Evolutionary conservation across 92 coral and sea anemone genomes (phyloP).

Genomic region (Phenganax subtilis): DNA sequence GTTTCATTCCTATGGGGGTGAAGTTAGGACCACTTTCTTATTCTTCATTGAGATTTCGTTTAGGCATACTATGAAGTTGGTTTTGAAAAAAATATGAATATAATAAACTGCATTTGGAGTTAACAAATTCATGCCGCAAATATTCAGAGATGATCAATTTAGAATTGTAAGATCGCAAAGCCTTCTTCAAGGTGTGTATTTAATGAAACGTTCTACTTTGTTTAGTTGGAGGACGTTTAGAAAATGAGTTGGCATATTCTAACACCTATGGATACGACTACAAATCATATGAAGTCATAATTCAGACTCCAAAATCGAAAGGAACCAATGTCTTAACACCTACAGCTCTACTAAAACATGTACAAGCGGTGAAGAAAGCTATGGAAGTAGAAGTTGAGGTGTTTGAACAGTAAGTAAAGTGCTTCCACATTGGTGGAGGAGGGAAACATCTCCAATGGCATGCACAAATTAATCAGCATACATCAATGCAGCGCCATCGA

Average conservation of each 20-base stretch:
- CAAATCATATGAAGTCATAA: conserved; percentile 63
- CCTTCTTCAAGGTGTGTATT: too few species aligned
- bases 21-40: too few species aligned
- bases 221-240: conserved; percentile 83
- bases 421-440: background rate
- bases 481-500: too few species aligned
- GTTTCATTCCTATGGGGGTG: too few species aligned
- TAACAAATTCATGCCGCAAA: too few species aligned
- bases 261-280: conserved; percentile 62
- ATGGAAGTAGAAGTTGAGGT: conserved; percentile 63
- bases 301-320: conserved; percentile 74
- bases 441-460: background rate
- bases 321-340: conserved; percentile 76
- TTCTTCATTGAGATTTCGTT: too few species aligned
- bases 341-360: conserved; percentile 63
- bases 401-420: conserved; percentile 40
- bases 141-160: too few species aligned
- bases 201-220: background rate
- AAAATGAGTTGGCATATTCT: conserved; percentile 68
- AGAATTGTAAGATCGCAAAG: too few species aligned
- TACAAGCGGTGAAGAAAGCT: conserved; percentile 60
- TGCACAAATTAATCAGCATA: background rate
- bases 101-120: too few species aligned
- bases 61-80: too few species aligned
- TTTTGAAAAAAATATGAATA: too few species aligned